Evolutionary conservation across 2,113 vertebrate species (phyloP).

Genomic region (Pimephales promelas): DNA sequence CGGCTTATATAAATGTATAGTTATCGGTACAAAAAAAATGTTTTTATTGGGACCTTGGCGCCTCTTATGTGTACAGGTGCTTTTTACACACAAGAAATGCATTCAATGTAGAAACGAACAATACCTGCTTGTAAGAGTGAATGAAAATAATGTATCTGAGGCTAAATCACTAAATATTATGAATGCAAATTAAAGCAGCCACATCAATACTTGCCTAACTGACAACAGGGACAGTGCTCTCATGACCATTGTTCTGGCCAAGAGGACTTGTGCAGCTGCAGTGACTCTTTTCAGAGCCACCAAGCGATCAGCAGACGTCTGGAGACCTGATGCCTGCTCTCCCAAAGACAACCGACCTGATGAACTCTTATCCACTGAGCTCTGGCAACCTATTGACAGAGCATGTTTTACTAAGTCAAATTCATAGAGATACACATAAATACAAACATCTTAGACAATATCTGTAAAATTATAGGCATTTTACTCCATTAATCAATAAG

Average conservation of each 20-base stretch:
- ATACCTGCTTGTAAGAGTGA: too few relatives aligned
- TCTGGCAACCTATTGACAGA: constrained; percentile 84
- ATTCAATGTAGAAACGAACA: too few relatives aligned
- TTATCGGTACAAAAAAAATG: too few relatives aligned
- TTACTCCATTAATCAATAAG: not conserved
- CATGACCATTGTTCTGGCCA: constrained; percentile 98
- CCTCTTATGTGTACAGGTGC: too few relatives aligned
- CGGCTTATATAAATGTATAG: too few relatives aligned
- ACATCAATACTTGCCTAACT: constrained; percentile 76
- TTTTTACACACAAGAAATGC: too few relatives aligned
- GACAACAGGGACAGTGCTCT: constrained; percentile 93
- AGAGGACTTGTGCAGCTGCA: constrained; percentile 91
- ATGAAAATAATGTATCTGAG: too few relatives aligned
- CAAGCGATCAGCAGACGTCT: constrained; percentile 90
- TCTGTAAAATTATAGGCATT: not conserved
- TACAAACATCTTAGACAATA: not conserved
- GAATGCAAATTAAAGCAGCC: too few relatives aligned
- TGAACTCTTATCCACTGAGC: constrained; percentile 92
- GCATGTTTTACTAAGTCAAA: constrained; percentile 11
- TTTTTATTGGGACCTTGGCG: too few relatives aligned
- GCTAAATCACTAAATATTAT: too few relatives aligned
- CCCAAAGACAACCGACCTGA: constrained; percentile 91
- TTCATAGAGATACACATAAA: not conserved
- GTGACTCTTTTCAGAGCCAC: constrained; percentile 94
- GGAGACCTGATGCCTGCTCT: constrained; percentile 90